phyloP scores from a whole-genome alignment of 2,888 invertebrate genomes.

The Chorisops tibialis region DNA sequence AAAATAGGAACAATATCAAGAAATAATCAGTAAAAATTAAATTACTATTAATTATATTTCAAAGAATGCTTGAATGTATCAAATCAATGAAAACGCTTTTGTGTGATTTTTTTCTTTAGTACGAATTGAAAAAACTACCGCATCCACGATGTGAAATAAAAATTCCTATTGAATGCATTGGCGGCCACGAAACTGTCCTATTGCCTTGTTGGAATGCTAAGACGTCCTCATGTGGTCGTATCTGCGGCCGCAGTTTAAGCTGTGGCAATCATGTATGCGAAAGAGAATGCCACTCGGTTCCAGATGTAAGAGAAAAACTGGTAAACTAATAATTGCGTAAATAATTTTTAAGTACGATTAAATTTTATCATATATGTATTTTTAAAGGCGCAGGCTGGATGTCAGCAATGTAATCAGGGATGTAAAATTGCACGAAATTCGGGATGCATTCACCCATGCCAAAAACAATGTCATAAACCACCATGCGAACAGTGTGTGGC shows the following conservation, averaged over 20 bases:
- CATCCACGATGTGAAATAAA: slow-evolving; percentile 72
- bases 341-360: too few relatives aligned
- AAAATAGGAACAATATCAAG: too few relatives aligned
- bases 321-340: slow-evolving; percentile 43
- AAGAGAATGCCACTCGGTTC: slow-evolving; percentile 67
- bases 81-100: too few relatives aligned
- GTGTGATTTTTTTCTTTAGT: slow-evolving; percentile 39
- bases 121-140: slow-evolving; percentile 57
- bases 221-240: slow-evolving; percentile 72
- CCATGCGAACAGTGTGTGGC: slow-evolving; percentile 73
- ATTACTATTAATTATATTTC: too few relatives aligned
- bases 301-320: slow-evolving; percentile 53
- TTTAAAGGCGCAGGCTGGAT: slow-evolving; percentile 56
- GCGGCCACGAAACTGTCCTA: slow-evolving; percentile 65
- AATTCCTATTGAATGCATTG: slow-evolving; percentile 68
- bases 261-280: slow-evolving; percentile 80
- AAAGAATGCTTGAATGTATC: too few relatives aligned
- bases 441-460: slow-evolving; percentile 75
- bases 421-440: slow-evolving; percentile 64
- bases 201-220: slow-evolving; percentile 69
- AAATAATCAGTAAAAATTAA: too few relatives aligned
- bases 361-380: too few relatives aligned
- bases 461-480: slow-evolving; percentile 67
- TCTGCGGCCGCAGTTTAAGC: slow-evolving; percentile 66
- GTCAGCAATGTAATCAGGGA: slow-evolving; percentile 58